Percentiles rank a stretch among this genome's conserved stretches.
These are phyloP conservation scores for Rotaria macrura DNA, from an alignment of 2,888 invertebrate genomes.

Conservation along the genomic window DNA sequence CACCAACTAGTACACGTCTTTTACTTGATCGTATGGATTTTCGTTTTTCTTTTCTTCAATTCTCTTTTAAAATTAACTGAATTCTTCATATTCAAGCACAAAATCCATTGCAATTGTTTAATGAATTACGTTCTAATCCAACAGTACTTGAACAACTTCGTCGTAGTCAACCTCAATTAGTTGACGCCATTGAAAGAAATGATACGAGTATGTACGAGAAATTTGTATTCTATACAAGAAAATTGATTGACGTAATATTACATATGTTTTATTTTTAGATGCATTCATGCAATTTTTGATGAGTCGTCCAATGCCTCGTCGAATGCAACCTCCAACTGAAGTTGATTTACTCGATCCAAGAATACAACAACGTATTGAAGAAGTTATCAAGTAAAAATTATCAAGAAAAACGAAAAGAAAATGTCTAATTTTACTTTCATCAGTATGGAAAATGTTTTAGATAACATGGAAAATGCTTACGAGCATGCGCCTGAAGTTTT, in stretches of 20 bases:
- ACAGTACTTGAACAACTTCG: neutral
- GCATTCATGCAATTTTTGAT: neutral
- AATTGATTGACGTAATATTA: too few relatives aligned
- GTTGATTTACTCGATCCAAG: slow-evolving; percentile 22
- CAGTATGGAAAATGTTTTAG: slow-evolving; percentile 71
- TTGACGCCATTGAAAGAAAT: slow-evolving; percentile 24
- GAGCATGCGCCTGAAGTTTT: slow-evolving; percentile 96
- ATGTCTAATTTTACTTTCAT: neutral
- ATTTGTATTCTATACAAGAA: neutral
- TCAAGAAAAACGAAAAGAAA: neutral
- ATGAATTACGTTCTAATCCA: slow-evolving; percentile 13
- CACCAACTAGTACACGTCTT: neutral
- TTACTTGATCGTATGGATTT: neutral
- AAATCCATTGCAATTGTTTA: neutral
- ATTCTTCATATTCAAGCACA: neutral
- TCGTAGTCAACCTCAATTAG: slow-evolving; percentile 25
- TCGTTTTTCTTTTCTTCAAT: neutral
- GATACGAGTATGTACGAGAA: slow-evolving; percentile 5
- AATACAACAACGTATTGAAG: slow-evolving; percentile 26
- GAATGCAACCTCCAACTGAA: neutral
- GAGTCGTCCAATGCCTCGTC: neutral
- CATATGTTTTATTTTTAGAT: neutral
- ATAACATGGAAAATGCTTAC: slow-evolving; percentile 96
- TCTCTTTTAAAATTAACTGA: neutral
- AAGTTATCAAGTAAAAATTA: neutral